A percentile compares a stretch with the other conserved stretches of the same genome.
phyloP scores from a whole-genome alignment of 2,113 vertebrate species.

The Dicentrarchus labrax region DNA sequence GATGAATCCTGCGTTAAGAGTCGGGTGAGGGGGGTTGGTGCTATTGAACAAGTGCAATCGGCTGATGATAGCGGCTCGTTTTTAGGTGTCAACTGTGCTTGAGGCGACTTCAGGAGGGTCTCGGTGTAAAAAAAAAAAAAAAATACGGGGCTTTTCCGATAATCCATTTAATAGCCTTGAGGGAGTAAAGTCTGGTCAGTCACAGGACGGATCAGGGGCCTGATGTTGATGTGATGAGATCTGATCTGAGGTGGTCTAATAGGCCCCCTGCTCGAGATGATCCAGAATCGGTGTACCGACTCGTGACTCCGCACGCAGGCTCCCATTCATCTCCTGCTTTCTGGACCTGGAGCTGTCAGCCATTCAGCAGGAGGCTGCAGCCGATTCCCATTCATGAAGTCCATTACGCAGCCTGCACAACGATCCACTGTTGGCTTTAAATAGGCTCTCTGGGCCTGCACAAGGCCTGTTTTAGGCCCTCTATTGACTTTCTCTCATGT shows the following conservation, averaged over 20 bases:
- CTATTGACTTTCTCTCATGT: constrained; percentile 78
- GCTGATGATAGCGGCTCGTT: neutral
- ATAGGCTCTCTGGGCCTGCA: constrained; percentile 65
- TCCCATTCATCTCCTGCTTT: constrained; percentile 71
- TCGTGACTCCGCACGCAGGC: constrained; percentile 45
- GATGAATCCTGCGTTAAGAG: constrained; percentile 1
- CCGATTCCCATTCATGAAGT: constrained; percentile 80
- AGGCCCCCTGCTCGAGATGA: constrained; percentile 34
- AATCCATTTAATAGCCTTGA: constrained; percentile 64
- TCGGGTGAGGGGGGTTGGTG: neutral
- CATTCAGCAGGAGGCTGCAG: constrained; percentile 75
- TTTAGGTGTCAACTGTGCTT: neutral
- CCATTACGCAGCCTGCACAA: constrained; percentile 64
- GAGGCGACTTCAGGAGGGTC: constrained; percentile 6
- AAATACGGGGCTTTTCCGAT: constrained; percentile 44
- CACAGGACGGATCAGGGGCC: constrained; percentile 27
- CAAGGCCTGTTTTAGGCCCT: constrained; percentile 61
- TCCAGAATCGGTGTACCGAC: constrained; percentile 35
- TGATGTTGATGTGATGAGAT: constrained; percentile 49
- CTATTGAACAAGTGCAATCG: constrained; percentile 39
- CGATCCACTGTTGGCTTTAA: constrained; percentile 56
- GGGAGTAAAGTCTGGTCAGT: constrained; percentile 48
- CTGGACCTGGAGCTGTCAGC: constrained; percentile 60
- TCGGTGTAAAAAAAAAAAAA: neutral
- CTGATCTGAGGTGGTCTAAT: constrained; percentile 24